Conservation (phyloP, 2,888 invertebrate species). For the Eristalinus aeneus region DNA sequence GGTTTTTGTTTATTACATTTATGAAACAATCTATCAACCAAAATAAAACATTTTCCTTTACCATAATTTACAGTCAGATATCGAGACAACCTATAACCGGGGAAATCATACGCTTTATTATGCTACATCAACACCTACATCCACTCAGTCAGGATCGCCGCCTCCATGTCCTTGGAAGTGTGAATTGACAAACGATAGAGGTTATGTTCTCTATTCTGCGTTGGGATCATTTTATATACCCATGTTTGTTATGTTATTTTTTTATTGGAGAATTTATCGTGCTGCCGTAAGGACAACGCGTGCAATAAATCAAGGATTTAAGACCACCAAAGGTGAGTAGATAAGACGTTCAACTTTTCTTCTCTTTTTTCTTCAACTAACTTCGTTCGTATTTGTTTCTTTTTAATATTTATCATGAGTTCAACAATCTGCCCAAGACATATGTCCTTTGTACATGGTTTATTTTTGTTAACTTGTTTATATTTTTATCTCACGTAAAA, state of each 20-base stretch:
- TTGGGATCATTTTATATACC: conserved; percentile 99
- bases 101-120: conserved; percentile 80
- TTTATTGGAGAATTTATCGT: conserved; percentile 97
- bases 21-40: too few relatives aligned
- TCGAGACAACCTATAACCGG: conserved; percentile 77
- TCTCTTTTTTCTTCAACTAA: conserved; percentile 4
- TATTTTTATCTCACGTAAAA: neutral
- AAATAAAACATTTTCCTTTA: neutral
- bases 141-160: conserved; percentile 74
- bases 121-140: conserved; percentile 72
- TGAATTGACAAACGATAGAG: conserved; percentile 95
- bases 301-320: conserved; percentile 94
- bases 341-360: conserved; percentile 14
- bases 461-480: conserved; percentile 33
- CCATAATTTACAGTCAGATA: conserved; percentile 74
- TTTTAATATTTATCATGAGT: conserved; percentile 36
- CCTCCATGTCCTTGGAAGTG: conserved; percentile 92
- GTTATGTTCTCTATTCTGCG: conserved; percentile 98
- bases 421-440: conserved; percentile 56
- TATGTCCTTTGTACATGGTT: conserved; percentile 48
- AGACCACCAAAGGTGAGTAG: conserved; percentile 89
- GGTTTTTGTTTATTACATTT: too few relatives aligned
- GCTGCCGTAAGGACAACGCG: conserved; percentile 96
- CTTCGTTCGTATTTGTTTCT: conserved; percentile 37
- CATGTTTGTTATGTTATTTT: conserved; percentile 98